A percentile compares a stretch with the other conserved stretches of the same genome.
Conservation (phyloP, 2,888 invertebrate genomes). For the Nyleta sp. region DNA sequence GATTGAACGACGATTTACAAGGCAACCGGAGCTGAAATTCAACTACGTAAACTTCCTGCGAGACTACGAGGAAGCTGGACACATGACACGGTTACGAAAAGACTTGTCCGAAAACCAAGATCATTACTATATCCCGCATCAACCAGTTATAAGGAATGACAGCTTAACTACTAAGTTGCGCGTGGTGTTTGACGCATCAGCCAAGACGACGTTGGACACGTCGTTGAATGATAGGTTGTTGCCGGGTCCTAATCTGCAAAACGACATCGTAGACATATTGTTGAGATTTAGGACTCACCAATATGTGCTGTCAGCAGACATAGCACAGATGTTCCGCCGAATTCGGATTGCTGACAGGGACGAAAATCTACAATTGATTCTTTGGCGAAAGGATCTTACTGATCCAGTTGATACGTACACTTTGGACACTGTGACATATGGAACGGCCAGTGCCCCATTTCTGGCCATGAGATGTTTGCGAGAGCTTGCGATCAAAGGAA, state of each 20-base stretch:
- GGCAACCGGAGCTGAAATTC: constrained; percentile 24
- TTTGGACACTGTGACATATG: too few relatives aligned
- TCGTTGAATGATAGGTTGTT: constrained; percentile 25
- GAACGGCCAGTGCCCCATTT: too few relatives aligned
- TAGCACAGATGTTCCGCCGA: too few relatives aligned
- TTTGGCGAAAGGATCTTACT: not conserved
- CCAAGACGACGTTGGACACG: not conserved
- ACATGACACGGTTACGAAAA: constrained; percentile 34
- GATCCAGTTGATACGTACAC: not conserved
- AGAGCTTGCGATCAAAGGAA: too few relatives aligned
- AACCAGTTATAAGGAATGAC: constrained; percentile 14
- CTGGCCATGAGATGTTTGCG: too few relatives aligned
- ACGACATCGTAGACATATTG: constrained; percentile 7
- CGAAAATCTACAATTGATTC: too few relatives aligned
- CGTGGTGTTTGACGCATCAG: constrained; percentile 1
- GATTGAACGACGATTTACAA: constrained; percentile 36
- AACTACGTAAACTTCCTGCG: constrained; percentile 46
- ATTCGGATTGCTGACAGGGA: too few relatives aligned
- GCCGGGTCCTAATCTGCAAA: constrained; percentile 8
- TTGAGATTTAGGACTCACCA: constrained; percentile 16
- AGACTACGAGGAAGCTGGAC: constrained; percentile 49
- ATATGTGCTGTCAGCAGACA: constrained; percentile 1
- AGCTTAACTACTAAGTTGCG: constrained; percentile 11
- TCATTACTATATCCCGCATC: constrained; percentile 24
- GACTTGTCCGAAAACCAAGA: not conserved